Base-by-base conservation (phyloP, 2,888 invertebrate species). In the Drosophila greeni region DNA sequence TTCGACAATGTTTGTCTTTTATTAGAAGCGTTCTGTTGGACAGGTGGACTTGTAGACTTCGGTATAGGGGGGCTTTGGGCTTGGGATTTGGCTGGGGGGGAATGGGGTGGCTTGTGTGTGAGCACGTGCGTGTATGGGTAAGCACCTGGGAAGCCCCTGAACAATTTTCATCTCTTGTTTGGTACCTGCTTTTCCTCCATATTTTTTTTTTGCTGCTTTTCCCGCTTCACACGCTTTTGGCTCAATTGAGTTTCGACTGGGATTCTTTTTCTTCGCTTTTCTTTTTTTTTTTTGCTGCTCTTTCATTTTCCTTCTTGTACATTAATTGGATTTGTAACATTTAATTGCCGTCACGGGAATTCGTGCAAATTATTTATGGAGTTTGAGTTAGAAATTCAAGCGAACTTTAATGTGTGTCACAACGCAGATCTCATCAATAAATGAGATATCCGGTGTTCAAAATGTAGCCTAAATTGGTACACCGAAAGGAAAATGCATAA, bases 1-100 rank as follows among this genome's bases (percentile, higher is more conserved):
- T 73, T 58, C 67, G 75, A 66, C 79, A 79, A 68, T 83, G 69
- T 81, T 81, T 78, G 73, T 68, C 69, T 75, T 81, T 81, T 83
- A 72, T 81, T 81, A 81, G 75, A 72, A 78, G 66, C 74, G 66
- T 73, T 67, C 53, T 52, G 45, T 53, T 49, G 11, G 43, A 53
- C 52, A 52, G 60, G 51, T 49, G 58, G 20, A 40, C n/a, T 26
- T 40, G 37, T 40, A 20, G 45, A 31, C 31, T 31, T 31, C 14
- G 5, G 29, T 3, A 0, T 24, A n/a, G n/a, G 23, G 14, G 9
- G 31, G 20, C 5, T 31, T 31, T 18, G 45, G 43, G 7, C 26
- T 26, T 6, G 40, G 48, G 36, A 36, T 49, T 59, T 29, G 37
- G 24, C 26, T 23, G 24, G 16, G n/a, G 9, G 18, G 16, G 26